Conservation (phyloP, 2,797 vertebrate genomes). For the Tapera naevia region DNA sequence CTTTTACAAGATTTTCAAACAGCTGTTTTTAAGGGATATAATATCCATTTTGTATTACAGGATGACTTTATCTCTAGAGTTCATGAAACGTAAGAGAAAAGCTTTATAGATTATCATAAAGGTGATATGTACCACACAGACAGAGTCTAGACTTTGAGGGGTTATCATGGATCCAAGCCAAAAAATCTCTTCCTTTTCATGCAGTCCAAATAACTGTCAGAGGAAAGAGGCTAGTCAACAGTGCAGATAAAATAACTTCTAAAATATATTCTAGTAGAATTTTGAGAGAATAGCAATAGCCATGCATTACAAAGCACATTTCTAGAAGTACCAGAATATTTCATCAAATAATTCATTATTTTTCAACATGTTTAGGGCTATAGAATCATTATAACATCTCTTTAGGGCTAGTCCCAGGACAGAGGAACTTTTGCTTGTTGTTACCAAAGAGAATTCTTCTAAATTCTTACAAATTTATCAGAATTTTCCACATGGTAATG, state of each 20-base stretch:
- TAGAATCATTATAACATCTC: not conserved
- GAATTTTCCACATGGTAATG: not conserved
- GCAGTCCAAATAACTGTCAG: not conserved
- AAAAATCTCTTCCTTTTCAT: not conserved
- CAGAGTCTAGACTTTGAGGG: not conserved
- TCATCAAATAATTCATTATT: not conserved
- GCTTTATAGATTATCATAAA: not conserved
- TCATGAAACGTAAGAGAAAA: not conserved
- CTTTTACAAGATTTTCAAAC: conserved; percentile 1
- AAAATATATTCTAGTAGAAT: not conserved
- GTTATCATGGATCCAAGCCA: not conserved
- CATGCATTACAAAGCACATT: not conserved
- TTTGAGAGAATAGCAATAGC: not conserved
- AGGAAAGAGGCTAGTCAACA: not conserved
- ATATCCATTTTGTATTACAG: not conserved
- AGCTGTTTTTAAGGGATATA: not conserved
- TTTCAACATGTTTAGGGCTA: not conserved
- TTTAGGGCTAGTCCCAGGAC: not conserved
- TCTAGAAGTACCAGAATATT: not conserved
- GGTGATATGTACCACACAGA: not conserved
- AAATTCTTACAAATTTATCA: not conserved
- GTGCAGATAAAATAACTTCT: not conserved
- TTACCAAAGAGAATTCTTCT: not conserved
- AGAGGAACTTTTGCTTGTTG: not conserved
- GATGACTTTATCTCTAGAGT: not conserved